Evolutionary conservation across 2,888 invertebrate species (phyloP), one percentile per base, ranked within the genome.

Genomic region (Boloria euphrosyne): DNA sequence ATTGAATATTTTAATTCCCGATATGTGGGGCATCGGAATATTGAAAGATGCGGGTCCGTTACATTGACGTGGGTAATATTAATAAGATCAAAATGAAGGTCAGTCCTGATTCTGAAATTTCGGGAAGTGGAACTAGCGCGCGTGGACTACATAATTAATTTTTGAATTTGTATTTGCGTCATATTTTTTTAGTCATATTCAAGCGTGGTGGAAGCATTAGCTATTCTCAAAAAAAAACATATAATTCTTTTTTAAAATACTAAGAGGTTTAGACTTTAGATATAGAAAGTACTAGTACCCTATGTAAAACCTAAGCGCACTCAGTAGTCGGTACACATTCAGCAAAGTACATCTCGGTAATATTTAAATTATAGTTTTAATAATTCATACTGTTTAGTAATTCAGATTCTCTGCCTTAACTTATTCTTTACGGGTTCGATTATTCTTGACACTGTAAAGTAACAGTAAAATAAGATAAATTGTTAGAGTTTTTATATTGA

Each of bases 331-430:
- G 44, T 22, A 10, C 18, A 46, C 10, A n/a, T 27, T 38, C 69
- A 71, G 66, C 74, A 67, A 51, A 68, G 74, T n/a, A n/a, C n/a
- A 73, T 71, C 72, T 70, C 66, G 62, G 67, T 60, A 14, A 22
- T 62, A 54, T 61, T 60, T 38, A 38, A 38, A 38, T 38, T 10
- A 10, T 0, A 38, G 10, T 38, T 38, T 67, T 50, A 73, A 74
- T 73, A 69, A 72, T 74, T 70, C 68, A 73, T 66, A 57, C 13
- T 1, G 59, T 50, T 46, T 49, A n/a, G 18, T 46, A 67, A 68
- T 55, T 66, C 70, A 38, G 60, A 68, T 69, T 74, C 72, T 72
- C 74, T 71, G 68, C 47, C 61, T 67, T 53, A 43, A 67, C 57
- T 71, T 72, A 68, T 31, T 1, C 31, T 38, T 38, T 10, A 10